Base-by-base conservation (phyloP, 2,797 vertebrate species). In the Limnodromus scolopaceus region DNA sequence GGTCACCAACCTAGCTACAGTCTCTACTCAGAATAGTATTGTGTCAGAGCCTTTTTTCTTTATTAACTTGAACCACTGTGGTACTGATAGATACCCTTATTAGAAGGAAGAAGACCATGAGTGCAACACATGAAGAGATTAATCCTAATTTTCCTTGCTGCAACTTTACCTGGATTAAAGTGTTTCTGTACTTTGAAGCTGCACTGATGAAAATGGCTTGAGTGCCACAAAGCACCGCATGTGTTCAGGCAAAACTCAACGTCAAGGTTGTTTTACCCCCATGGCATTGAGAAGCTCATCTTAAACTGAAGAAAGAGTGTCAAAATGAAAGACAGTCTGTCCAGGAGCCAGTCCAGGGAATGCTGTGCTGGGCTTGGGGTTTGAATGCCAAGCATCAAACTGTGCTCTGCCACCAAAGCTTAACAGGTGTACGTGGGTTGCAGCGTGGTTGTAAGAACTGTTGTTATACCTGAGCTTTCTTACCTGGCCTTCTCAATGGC, bases 1-100 rank as follows among this genome's bases (percentile, higher is more conserved):
- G 41, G n/a, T 30, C 32, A 41, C 20, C 36, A 61, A 0, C 1
- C 8, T 19, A 22, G 43, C 43, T 39, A 1, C 30, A 28, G 0
- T 39, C 20, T 75, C 38, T 66, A 60, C 6, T 20, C 14, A 54
- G 36, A n/a, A 12, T 2, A 12, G 9, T 41, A 17, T 6, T 41
- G 23, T 30, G 30, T 16, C 49, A 51, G n/a, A 43, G n/a, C 39
- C 11, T 48, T 75, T 61, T 20, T 45, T 24, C 39, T 39, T 60
- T 28, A 13, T 58, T 90, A 68, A 32, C 16, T 30, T 48, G 18
- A 39, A 38, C 41, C 43, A 2, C 45, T 51, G 24, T 38, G 39
- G 20, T 78, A 28, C 28, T 30, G 19, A 30, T 30, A 34, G 27
- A 38, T 54, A 22, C 14, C 27, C 16, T 61, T 68, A 46, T 32